Evolutionary conservation across 2,888 invertebrate genomes (phyloP), one percentile per base, ranked within the genome.

Genomic region (Lumbricus terrestris): DNA sequence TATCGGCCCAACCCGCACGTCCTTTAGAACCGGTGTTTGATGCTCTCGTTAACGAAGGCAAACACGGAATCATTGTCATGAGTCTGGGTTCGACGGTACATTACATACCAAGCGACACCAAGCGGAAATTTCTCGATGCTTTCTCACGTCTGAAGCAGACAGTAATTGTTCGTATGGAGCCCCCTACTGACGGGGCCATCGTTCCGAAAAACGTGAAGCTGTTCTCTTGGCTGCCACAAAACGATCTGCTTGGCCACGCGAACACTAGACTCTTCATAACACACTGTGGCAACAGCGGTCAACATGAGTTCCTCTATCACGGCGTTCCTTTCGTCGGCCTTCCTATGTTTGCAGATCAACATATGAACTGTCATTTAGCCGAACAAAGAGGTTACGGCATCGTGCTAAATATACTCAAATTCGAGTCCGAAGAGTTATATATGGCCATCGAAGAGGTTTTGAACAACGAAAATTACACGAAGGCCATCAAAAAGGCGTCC

Each of bases 51-150:
- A 47, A 8, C 47, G 47, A 18, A 47, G 18, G 18, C 47, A 42
- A 29, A 88, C 20, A 92, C 29, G 93, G 93, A 5, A 92, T 92
- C 20, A 91, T 93, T 16, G 34, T 93, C 11, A 92, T 92, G 35
- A 91, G 93, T 5, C 93, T 93, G 89, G 93, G 93, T 18, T 91
- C 92, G 33, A 37, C 91, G 35, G 89, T 91, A 6, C 37, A 82
- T 23, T 23, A 90, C 15, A 6, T 92, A 0, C 93, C 93, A 1
- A 16, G 38, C 2, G 20, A 90, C 33, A 89, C 91, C 33, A 54
- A 34, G 2, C 38, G 88, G 37, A 91, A 88, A 37, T 85, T 93
- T n/a, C 69, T 92, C 4, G 88, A 88, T 29, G 92, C 91, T 18
- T 92, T 93, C 89, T 33, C 69, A 15, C 88, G 91, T 54, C 89